Percentiles rank a stretch among this genome's conserved stretches.
Conservation (phyloP, 2,113 vertebrate species). For the Phrynocephalus versicolor region DNA sequence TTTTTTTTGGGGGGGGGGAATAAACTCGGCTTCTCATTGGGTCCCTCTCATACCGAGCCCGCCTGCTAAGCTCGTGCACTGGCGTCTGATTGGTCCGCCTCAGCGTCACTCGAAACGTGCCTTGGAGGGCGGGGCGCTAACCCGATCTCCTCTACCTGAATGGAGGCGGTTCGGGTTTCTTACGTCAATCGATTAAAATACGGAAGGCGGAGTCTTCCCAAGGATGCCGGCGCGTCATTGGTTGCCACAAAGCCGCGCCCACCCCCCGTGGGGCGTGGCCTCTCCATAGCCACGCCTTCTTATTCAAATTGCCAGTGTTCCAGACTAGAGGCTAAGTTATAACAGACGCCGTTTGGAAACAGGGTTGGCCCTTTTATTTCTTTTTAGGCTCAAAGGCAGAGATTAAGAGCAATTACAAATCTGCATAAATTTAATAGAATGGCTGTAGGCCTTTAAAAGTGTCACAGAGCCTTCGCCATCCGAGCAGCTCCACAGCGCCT, state of each 20-base stretch:
- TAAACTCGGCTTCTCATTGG: not conserved
- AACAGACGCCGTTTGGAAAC: not conserved
- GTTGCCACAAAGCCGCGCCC: not conserved
- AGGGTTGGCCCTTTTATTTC: too few relatives aligned
- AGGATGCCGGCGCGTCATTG: not conserved
- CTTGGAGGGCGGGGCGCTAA: not conserved
- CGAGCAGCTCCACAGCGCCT: not conserved
- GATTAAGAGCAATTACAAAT: not conserved
- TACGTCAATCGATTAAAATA: not conserved
- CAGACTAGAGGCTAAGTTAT: not conserved
- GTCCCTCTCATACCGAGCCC: not conserved
- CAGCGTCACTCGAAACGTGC: not conserved
- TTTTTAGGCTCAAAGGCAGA: not conserved
- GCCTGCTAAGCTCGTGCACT: not conserved
- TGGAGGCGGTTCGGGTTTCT: not conserved
- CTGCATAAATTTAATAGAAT: not conserved
- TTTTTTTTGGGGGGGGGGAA: too few relatives aligned
- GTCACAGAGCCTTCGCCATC: not conserved
- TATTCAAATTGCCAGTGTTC: not conserved
- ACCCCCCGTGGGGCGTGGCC: not conserved
- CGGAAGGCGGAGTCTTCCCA: not conserved
- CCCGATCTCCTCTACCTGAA: not conserved
- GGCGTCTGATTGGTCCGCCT: not conserved
- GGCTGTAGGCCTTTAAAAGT: not conserved
- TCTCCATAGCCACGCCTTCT: too few relatives aligned